Base-by-base conservation (phyloP, 2,797 vertebrate species). In the Sylvia borin region DNA sequence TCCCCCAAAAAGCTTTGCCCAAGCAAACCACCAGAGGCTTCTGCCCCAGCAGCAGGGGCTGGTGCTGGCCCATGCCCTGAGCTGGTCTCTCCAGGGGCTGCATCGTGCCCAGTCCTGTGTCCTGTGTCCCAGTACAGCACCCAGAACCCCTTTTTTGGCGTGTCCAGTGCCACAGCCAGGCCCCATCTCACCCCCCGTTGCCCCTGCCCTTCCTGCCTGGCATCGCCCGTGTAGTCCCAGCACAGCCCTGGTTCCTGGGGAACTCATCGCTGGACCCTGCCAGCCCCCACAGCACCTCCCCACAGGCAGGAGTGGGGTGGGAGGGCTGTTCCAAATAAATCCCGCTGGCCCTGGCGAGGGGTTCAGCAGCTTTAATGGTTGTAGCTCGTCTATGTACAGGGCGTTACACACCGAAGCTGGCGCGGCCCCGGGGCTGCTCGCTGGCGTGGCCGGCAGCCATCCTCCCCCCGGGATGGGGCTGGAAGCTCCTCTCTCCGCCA, bases 331-430 rank as follows among this genome's bases (percentile, higher is more conserved):
- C 85, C 64, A 2, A 97, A 93, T 97, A 95, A 97, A 97, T 4
- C 85, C 66, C 42, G 9, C 79, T 76, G 45, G 38, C 75, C 82
- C 86, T 74, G 78, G 78, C 2, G 0, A 20, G 42, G 89, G 95
- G 74, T 95, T 96, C 86, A 96, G 93, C 90, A 95, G 91, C 93
- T 97, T 97, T 97, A 97, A 97, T 97, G 91, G 43, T 60, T 89
- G 90, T 88, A 93, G 95, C 94, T 96, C 26, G 2, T 95, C 88
- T 96, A 96, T 95, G 84, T 97, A 95, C 95, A 96, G 58, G 81
- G 88, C 32, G 1, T 75, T 86, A 34, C 77, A 84, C 85, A 73
- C 87, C 75, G 68, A 85, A 83, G 91, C 96, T 85, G 3, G 0
- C 36, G 1, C 4, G 15, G 76, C 58, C 55, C 26, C 1, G 1